phyloP scores from a whole-genome alignment of 35 echinoderm and acorn worm genomes.

The Nesometra sesokonis region DNA sequence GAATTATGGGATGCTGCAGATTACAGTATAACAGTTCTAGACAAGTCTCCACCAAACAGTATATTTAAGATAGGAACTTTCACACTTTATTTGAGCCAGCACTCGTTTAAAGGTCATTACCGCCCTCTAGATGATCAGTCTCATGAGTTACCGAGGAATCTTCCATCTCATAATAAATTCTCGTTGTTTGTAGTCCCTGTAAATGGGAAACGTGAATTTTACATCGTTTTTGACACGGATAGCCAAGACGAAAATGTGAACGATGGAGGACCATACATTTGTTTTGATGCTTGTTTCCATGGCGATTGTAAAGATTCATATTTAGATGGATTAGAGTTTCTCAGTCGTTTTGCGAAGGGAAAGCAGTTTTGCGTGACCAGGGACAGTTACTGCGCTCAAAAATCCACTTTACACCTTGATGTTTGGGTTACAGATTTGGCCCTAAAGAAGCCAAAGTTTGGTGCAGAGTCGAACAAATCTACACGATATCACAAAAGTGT shows the following conservation, averaged over 20 bases:
- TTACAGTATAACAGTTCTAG: constrained; percentile 31
- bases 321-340: not conserved
- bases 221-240: not conserved
- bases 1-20: constrained; percentile 15
- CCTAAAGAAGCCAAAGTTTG: not conserved
- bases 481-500: not conserved
- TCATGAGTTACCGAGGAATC: not conserved
- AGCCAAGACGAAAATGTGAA: not conserved
- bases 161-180: not conserved
- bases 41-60: not conserved
- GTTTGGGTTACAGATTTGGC: not conserved
- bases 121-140: not conserved
- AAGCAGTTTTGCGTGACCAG: not conserved
- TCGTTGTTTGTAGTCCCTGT: not conserved
- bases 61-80: constrained; percentile 20
- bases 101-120: not conserved
- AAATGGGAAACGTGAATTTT: not conserved
- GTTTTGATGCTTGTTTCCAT: not conserved
- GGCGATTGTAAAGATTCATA: not conserved
- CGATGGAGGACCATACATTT: not conserved
- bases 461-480: not conserved
- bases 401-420: not conserved
- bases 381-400: not conserved
- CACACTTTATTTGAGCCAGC: not conserved
- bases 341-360: not conserved